These are phyloP conservation scores for Cremastinae sp. DNA, from an alignment of 2,888 invertebrate genomes.

Conservation along the genomic window DNA sequence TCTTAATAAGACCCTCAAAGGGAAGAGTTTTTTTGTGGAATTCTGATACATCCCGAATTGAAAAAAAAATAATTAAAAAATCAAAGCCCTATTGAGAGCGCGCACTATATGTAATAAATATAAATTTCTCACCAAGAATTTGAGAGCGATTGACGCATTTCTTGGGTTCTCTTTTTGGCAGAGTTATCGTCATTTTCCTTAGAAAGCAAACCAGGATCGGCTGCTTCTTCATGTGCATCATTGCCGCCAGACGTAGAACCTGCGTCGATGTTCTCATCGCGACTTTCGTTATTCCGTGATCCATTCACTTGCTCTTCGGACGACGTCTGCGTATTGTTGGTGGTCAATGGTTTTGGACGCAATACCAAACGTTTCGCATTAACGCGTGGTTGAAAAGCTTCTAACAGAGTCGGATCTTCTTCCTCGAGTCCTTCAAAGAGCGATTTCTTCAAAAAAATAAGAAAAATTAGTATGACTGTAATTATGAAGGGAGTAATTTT, in stretches of 20 bases:
- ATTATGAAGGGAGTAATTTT: no score
- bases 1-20: no score
- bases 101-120: no score
- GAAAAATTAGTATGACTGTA: no score
- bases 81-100: no score
- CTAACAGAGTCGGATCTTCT: constrained; percentile 86
- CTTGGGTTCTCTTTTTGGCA: not conserved
- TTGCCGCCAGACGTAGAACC: constrained; percentile 45
- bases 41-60: no score
- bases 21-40: no score
- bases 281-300: constrained; percentile 49
- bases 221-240: constrained; percentile 44
- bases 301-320: constrained; percentile 46
- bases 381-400: constrained; percentile 82
- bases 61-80: no score
- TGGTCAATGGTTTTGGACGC: constrained; percentile 81
- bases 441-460: constrained; percentile 82
- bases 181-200: not conserved
- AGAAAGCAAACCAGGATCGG: constrained; percentile 26
- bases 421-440: constrained; percentile 94
- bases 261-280: constrained; percentile 43
- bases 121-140: no score
- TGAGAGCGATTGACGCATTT: not conserved
- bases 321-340: constrained; percentile 20
- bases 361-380: constrained; percentile 89